phyloP scores from a whole-genome alignment of 1,140 invertebrate genomes.

The Drosophila sproati region DNA sequence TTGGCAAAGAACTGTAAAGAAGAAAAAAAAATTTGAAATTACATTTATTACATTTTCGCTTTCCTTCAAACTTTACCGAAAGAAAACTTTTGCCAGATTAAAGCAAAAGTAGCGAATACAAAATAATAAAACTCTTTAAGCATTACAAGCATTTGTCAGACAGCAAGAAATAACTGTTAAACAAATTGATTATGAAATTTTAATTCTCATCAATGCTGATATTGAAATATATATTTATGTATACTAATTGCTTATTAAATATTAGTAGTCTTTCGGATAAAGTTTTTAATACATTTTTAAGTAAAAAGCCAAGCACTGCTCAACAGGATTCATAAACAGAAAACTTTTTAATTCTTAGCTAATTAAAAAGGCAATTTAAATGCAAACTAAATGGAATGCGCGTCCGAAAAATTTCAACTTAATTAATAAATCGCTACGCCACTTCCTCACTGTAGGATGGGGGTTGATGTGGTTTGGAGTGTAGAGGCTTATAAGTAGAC shows the following conservation, averaged over 20 bases:
- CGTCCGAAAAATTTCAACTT: constrained; percentile 39
- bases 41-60: constrained; percentile 66
- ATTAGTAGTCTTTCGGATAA: constrained; percentile 14
- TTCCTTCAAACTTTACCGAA: constrained; percentile 32
- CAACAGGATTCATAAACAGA: constrained; percentile 26
- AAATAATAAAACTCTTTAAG: constrained; percentile 27
- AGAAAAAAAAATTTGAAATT: constrained; percentile 51
- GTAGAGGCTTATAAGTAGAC: neutral
- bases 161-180: constrained; percentile 6
- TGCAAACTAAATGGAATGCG: constrained; percentile 58
- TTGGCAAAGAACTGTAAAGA: constrained; percentile 40
- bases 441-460: constrained; percentile 1
- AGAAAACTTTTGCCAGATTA: constrained; percentile 31
- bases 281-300: constrained; percentile 37
- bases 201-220: constrained; percentile 43
- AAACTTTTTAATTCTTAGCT: constrained; percentile 63
- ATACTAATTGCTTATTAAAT: constrained; percentile 47
- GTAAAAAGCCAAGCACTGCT: constrained; percentile 4
- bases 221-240: constrained; percentile 19
- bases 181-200: constrained; percentile 38
- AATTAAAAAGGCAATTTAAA: constrained; percentile 69
- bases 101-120: constrained; percentile 31
- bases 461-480: neutral
- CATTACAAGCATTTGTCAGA: constrained; percentile 34
- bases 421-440: constrained; percentile 51